Percentiles rank a stretch among this genome's conserved stretches.
phyloP scores from a whole-genome alignment of 2,888 invertebrate genomes.

The Drosophila recens region DNA sequence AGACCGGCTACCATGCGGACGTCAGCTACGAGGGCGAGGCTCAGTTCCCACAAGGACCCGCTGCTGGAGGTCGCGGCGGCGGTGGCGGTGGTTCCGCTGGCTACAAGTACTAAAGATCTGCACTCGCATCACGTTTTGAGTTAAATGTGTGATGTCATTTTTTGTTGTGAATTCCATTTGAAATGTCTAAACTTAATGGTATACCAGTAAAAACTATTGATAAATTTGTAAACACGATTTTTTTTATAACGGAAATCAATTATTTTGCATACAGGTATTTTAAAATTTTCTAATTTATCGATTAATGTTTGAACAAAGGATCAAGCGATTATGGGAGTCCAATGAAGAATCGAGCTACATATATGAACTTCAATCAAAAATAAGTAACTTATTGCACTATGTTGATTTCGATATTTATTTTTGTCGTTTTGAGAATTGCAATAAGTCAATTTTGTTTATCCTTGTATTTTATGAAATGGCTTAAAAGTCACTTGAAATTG shows the following conservation, averaged over 20 bases:
- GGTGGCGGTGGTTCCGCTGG: constrained; percentile 68
- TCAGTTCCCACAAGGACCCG: constrained; percentile 87
- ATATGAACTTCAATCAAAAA: too few species aligned
- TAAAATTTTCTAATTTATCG: too few species aligned
- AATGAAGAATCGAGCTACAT: too few species aligned
- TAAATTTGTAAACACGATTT: constrained; percentile 41
- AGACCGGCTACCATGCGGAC: constrained; percentile 95
- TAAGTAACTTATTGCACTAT: too few species aligned
- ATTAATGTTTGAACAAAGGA: too few species aligned
- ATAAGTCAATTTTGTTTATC: too few species aligned
- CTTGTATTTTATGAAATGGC: too few species aligned
- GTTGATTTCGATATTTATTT: too few species aligned
- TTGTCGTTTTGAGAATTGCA: too few species aligned
- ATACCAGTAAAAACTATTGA: constrained; percentile 73
- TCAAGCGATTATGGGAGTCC: too few species aligned
- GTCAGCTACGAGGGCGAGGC: constrained; percentile 91
- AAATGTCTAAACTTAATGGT: constrained; percentile 64
- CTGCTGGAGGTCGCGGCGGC: constrained; percentile 71
- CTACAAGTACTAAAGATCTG: constrained; percentile 66
- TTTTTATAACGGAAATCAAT: not conserved
- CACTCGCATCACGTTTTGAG: constrained; percentile 34
- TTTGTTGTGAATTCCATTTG: constrained; percentile 57
- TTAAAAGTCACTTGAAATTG: too few species aligned
- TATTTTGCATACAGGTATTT: too few species aligned
- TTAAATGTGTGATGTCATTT: constrained; percentile 58